Base-by-base conservation (phyloP, 2,113 vertebrate genomes). In the Sterrhoptilus dennistouni region DNA sequence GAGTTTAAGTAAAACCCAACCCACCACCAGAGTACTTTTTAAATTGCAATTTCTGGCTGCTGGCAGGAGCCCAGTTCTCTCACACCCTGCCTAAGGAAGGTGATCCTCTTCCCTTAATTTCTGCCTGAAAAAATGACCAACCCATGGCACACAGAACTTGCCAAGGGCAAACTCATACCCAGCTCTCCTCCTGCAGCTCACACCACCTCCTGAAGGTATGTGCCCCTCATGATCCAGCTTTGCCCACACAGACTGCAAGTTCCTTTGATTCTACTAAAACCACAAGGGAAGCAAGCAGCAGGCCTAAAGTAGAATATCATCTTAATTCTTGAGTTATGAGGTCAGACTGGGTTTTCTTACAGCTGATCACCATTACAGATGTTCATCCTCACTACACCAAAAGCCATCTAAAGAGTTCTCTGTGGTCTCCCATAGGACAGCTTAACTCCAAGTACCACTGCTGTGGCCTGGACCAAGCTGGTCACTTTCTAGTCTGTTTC, bases 21-120 rank as follows among this genome's bases (percentile, higher is more conserved):
- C 11, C 11, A n/a, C 5, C 8, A 22, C 31, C 0, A 0, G 9
- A 63, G 24, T 54, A 40, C 22, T 53, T 84, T 53, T 66, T 3
- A 18, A 75, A 85, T 11, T 3, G 7, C 9, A 15, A 78, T 15
- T 83, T 53, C 33, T 68, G 29, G 23, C 53, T 78, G 60, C 9
- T 17, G 35, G 14, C 4, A 17, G 35, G 8, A 90, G 12, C 53
- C 44, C 68, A 52, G 44, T 15, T 60, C 27, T 35, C 66, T 72
- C 6, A 8, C 44, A 85, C 14, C 20, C 36, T 3, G 2, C 28
- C 3, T 31, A 20, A n/a, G n/a, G 63, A 63, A 42, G 36, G 4
- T 14, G 31, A 92, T 31, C 27, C 35, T 90, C 69, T 33, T 33
- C n/a, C 42, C 31, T n/a, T 15, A 27, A 27, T 14, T 79, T 76